Base-by-base conservation (phyloP, 2,888 invertebrate genomes). In the Mechanitis mazaeus region DNA sequence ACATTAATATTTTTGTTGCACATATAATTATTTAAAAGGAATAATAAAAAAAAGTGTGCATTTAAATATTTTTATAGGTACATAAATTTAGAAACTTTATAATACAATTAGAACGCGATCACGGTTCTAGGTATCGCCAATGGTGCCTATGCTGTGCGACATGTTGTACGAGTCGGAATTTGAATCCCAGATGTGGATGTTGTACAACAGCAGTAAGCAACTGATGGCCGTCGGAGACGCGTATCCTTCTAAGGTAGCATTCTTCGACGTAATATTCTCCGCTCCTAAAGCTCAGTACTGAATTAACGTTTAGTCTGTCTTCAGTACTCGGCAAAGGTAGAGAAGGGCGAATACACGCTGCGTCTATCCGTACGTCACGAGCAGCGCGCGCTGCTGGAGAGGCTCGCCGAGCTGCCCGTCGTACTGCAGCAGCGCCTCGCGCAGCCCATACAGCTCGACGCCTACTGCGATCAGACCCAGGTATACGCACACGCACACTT, bases 121-220 rank as follows among this genome's bases (percentile, higher is more conserved):
- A 20, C 20, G 20, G 20, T 20, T 20, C 33, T 79, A 90, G 90
- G 88, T 90, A 45, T 86, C 95, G 0, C 93, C 96, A 0, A 94
- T 94, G 76, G 93, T 95, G 64, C 93, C 97, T 0, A 77, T 96
- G 63, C 91, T 99, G 46, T 96, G 95, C 80, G 94, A 96, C 76
- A 92, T 96, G 77, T 90, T 99, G 50, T 99, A 99, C 81, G 99
- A 99, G 85, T 96, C 95, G 0, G 98, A 98, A 85, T 97, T 95
- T 80, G 98, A 99, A 86, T 95, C 97, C 6, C 98, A 99, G 85
- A 91, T 99, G 82, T 98, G 98, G 98, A 96, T 98, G 95, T 76
- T 99, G 65, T 99, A 95, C 88, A 97, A 98, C 84, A 87, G 91
- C 62, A 96, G 96, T 84, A 99, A 99, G 85, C 95, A 96, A 76